Percentiles rank a stretch among this genome's conserved stretches.
Conservation (phyloP, 2,888 invertebrate species). For the Drosophila mulleri region DNA sequence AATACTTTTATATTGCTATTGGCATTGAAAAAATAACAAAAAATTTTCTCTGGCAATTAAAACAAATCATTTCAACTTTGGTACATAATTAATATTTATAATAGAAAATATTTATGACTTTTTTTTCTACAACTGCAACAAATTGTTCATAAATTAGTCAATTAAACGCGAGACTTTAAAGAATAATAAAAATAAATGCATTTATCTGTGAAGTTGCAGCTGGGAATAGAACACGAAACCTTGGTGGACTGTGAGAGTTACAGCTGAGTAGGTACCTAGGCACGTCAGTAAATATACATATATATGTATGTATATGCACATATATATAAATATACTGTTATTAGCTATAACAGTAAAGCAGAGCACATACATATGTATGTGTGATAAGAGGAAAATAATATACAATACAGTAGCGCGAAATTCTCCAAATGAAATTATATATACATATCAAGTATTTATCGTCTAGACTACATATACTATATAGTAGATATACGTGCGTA, state of each 20-base stretch:
- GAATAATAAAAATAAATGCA: conserved; percentile 3
- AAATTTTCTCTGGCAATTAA: neutral
- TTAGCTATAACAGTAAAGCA: conserved; percentile 50
- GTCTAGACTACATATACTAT: conserved; percentile 4
- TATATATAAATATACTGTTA: neutral
- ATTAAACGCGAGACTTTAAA: conserved; percentile 21
- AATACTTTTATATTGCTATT: neutral
- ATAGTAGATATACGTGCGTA: neutral
- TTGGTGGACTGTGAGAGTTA: conserved; percentile 23
- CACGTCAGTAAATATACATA: conserved; percentile 11
- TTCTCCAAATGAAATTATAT: neutral
- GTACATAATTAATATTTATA: conserved; percentile 1
- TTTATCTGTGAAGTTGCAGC: conserved; percentile 40
- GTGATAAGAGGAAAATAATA: conserved; percentile 13
- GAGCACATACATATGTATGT: conserved; percentile 13
- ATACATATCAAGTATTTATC: neutral
- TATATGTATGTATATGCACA: conserved; percentile 3
- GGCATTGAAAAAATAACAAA: neutral
- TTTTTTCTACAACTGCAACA: conserved; percentile 7
- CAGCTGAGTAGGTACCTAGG: conserved; percentile 20
- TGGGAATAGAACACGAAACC: conserved; percentile 28
- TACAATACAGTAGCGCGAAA: conserved; percentile 14
- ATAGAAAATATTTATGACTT: neutral
- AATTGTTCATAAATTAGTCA: conserved; percentile 19
- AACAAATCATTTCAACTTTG: neutral